Percentiles rank a stretch among this genome's conserved stretches.
These are phyloP conservation scores for Drosophila athabasca DNA, from an alignment of 1,140 invertebrate genomes.

Conservation along the genomic window DNA sequence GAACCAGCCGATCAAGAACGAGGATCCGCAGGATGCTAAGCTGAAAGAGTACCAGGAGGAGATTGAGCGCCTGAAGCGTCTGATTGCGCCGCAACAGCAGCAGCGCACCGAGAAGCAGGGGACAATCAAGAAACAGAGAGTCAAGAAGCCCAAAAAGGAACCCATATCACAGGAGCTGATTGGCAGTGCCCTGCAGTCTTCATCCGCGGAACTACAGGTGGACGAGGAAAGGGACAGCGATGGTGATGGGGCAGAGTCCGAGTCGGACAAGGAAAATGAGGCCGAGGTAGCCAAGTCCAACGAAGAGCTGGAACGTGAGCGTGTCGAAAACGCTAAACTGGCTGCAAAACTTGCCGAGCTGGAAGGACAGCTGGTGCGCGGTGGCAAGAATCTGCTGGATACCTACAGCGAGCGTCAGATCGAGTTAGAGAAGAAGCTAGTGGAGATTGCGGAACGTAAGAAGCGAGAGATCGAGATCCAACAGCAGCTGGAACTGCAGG, in stretches of 20 bases:
- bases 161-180: slow-evolving; percentile 14
- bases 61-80: slow-evolving; percentile 88
- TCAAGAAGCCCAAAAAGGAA: slow-evolving; percentile 66
- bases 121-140: slow-evolving; percentile 54
- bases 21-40: slow-evolving; percentile 97
- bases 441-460: slow-evolving; percentile 94
- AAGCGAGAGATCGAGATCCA: slow-evolving; percentile 92
- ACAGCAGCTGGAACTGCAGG: slow-evolving; percentile 93
- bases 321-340: slow-evolving; percentile 84
- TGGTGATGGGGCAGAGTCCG: slow-evolving; percentile 86
- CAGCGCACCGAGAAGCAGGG: slow-evolving; percentile 70
- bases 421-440: slow-evolving; percentile 90
- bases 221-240: slow-evolving; percentile 86
- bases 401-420: slow-evolving; percentile 95
- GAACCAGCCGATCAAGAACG: slow-evolving; percentile 97
- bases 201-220: slow-evolving; percentile 31
- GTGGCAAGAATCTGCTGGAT: slow-evolving; percentile 94
- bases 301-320: slow-evolving; percentile 83
- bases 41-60: slow-evolving; percentile 94
- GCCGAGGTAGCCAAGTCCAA: slow-evolving; percentile 84
- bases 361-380: slow-evolving; percentile 94
- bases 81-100: slow-evolving; percentile 84
- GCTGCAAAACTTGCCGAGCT: slow-evolving; percentile 87
- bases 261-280: slow-evolving; percentile 84
- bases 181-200: slow-evolving; percentile 37